Base-by-base conservation (phyloP, 2,797 vertebrate species). In the Danio jaintianensis region DNA sequence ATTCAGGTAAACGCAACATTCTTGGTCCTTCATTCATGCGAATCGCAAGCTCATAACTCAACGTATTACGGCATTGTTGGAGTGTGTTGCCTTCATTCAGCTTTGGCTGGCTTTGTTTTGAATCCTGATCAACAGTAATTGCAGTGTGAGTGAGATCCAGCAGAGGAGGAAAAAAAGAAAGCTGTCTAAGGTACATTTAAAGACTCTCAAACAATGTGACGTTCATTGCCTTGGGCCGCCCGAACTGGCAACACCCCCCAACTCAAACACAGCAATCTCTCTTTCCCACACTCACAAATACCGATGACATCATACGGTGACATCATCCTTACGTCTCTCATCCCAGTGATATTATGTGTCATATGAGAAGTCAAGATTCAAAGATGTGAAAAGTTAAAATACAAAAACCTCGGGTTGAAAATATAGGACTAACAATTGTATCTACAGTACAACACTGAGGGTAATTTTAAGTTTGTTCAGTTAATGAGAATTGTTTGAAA, bases 141-240 rank as follows among this genome's bases (percentile, higher is more conserved):
- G 90, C 74, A 59, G 80, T 70, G 55, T 64, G 61, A 71, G 82
- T 79, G 67, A 90, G 85, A 89, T 87, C 86, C 87, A 88, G 82
- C 85, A 88, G 89, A 87, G 29, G 29, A 29, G 29, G 29, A n/a
- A 3, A 29, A 90, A 83, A 79, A 76, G 88, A 90, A 84, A 77
- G 75, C 77, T 13, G 72, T 88, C 89, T 89, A 91, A 93, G 91
- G 92, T 93, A 90, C 45, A 29, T 91, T 85, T 93, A 89, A 92
- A 73, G 84, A 88, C 85, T 75, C 88, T 75, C 88, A 91, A 91
- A 89, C 75, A 86, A 89, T 70, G 52, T 93, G 88, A 91, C 87
- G 85, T 88, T 85, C 83, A 83, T 84, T 62, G 71, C 80, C 86
- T 40, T 0, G 55, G 48, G 84, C 87, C 89, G 87, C 88, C 89